Evolutionary conservation across 2,888 invertebrate genomes (phyloP).

Genomic region (Tachina fera): DNA sequence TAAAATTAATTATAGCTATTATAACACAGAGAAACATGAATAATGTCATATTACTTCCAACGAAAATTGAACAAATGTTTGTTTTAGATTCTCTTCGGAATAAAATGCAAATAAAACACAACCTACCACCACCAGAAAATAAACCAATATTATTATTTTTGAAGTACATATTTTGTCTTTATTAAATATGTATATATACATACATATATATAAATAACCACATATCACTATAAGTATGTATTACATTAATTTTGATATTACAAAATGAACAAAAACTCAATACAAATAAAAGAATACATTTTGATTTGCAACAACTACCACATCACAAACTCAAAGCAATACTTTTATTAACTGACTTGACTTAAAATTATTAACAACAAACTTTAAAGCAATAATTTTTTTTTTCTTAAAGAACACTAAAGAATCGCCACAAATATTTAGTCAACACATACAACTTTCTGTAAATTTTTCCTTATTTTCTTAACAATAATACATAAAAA

Average conservation of each 20-base stretch:
- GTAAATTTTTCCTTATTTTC: constrained; percentile 17
- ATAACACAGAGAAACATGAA: constrained; percentile 16
- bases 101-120: constrained; percentile 34
- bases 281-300: constrained; percentile 1
- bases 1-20: not conserved
- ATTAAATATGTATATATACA: no score
- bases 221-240: constrained; percentile 53
- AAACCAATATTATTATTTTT: constrained; percentile 40
- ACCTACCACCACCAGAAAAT: constrained; percentile 45
- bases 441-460: constrained; percentile 34
- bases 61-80: not conserved
- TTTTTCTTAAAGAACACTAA: constrained; percentile 12
- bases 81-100: constrained; percentile 38
- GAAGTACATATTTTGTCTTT: not conserved
- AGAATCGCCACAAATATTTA: constrained; percentile 49
- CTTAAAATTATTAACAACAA: not conserved
- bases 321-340: constrained; percentile 23
- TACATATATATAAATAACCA: constrained; percentile 16
- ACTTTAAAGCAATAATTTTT: constrained; percentile 30
- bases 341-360: constrained; percentile 19
- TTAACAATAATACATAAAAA: constrained; percentile 9
- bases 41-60: not conserved
- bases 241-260: constrained; percentile 12
- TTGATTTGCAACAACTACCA: not conserved
- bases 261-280: not conserved